phyloP scores from a whole-genome alignment of 2,113 vertebrate species.

The Neoarius graeffei region DNA sequence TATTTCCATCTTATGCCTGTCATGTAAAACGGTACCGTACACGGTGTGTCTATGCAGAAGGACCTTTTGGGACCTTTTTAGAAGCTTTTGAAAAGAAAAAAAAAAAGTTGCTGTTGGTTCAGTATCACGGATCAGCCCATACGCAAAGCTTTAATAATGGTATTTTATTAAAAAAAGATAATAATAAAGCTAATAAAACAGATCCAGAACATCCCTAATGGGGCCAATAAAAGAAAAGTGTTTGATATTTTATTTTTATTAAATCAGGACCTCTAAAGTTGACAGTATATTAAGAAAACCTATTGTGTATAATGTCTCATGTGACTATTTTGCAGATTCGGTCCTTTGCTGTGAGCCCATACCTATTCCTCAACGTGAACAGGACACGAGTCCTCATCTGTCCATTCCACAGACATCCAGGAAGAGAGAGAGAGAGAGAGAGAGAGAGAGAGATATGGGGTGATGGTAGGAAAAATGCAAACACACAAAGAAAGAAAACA shows the following conservation, averaged over 20 bases:
- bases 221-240: neutral
- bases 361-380: slow-evolving; percentile 96
- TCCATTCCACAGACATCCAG: slow-evolving; percentile 78
- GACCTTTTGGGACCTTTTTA: neutral
- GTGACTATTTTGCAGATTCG: neutral
- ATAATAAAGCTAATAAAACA: neutral
- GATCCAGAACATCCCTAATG: neutral
- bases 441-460: slow-evolving; percentile 46
- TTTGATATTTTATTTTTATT: neutral
- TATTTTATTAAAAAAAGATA: neutral
- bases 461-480: slow-evolving; percentile 50
- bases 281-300: too few species aligned
- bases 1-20: neutral
- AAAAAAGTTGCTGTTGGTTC: neutral
- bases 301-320: neutral
- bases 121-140: neutral
- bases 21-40: neutral
- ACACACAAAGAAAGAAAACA: slow-evolving; percentile 67
- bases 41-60: neutral
- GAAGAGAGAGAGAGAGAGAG: slow-evolving; percentile 61
- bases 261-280: neutral
- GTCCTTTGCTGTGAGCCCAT: slow-evolving; percentile 61
- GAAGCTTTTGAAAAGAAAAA: neutral
- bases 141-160: neutral
- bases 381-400: slow-evolving; percentile 93